A percentile compares a stretch with the other conserved stretches of the same genome.
These are phyloP conservation scores for Archips xylosteana DNA, from an alignment of 2,888 invertebrate genomes.

Conservation along the genomic window DNA sequence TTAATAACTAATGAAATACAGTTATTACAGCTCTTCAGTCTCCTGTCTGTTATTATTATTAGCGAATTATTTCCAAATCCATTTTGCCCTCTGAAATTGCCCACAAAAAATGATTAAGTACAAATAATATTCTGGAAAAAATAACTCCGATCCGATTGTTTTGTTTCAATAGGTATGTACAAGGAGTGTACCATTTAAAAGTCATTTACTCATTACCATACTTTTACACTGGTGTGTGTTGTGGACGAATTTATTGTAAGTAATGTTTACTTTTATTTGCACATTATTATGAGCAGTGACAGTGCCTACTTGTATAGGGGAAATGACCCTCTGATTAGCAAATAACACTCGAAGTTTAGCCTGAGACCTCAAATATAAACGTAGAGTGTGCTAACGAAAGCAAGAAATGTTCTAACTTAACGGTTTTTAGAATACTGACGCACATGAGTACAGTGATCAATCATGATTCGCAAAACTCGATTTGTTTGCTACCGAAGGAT, in stretches of 20 bases:
- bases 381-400: not conserved
- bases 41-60: too few species aligned
- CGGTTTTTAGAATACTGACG: constrained; percentile 4
- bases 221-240: not conserved
- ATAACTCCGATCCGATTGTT: too few species aligned
- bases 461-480: constrained; percentile 26
- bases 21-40: too few species aligned
- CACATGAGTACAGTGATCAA: not conserved
- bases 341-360: constrained; percentile 9
- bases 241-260: too few species aligned
- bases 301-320: not conserved
- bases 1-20: too few species aligned
- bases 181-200: not conserved
- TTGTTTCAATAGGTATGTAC: too few species aligned
- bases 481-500: constrained; percentile 27
- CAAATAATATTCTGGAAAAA: too few species aligned
- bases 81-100: too few species aligned
- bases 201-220: not conserved
- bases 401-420: constrained; percentile 13
- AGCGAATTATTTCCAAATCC: too few species aligned
- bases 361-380: not conserved
- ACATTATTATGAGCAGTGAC: not conserved
- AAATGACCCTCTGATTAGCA: constrained; percentile 2
- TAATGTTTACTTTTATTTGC: constrained; percentile 12
- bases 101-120: too few species aligned